A percentile compares a stretch with the other conserved stretches of the same genome.
phyloP scores from a whole-genome alignment of 2,113 vertebrate genomes.

The Miniopterus natalensis region DNA sequence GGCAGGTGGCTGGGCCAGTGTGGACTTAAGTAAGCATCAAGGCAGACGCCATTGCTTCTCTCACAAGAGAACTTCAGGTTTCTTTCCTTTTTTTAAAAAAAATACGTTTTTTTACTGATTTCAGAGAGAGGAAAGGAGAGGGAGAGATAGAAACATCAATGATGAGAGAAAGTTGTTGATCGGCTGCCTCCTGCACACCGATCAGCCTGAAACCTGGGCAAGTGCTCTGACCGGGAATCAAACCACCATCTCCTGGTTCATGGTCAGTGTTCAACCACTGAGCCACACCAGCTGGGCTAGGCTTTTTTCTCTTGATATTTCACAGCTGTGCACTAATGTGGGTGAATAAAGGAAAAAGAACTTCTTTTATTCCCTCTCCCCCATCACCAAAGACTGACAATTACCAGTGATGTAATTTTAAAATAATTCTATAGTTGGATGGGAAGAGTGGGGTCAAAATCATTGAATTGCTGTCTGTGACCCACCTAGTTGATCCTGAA shows the following conservation, averaged over 20 bases:
- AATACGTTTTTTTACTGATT: too few relatives aligned
- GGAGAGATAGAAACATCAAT: too few relatives aligned
- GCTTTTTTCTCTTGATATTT: neutral
- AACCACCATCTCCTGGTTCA: too few relatives aligned
- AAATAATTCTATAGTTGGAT: neutral
- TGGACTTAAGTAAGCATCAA: neutral
- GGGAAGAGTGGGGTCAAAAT: neutral
- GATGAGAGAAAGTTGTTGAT: too few relatives aligned
- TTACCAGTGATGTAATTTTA: constrained; percentile 21
- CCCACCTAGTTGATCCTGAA: constrained; percentile 1
- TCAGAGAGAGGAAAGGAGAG: too few relatives aligned
- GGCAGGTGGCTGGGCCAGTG: neutral
- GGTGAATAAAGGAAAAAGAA: neutral
- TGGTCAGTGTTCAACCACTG: too few relatives aligned
- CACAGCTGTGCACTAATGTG: neutral
- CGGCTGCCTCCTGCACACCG: too few relatives aligned
- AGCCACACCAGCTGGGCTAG: too few relatives aligned
- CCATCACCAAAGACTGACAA: neutral
- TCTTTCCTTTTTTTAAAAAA: too few relatives aligned
- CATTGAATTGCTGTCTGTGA: neutral
- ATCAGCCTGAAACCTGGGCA: too few relatives aligned
- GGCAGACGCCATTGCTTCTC: neutral
- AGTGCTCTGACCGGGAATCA: too few relatives aligned
- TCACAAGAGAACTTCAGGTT: neutral
- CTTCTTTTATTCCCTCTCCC: neutral